phyloP scores from a whole-genome alignment of 2,113 vertebrate genomes.

The Lasiurus cinereus region DNA sequence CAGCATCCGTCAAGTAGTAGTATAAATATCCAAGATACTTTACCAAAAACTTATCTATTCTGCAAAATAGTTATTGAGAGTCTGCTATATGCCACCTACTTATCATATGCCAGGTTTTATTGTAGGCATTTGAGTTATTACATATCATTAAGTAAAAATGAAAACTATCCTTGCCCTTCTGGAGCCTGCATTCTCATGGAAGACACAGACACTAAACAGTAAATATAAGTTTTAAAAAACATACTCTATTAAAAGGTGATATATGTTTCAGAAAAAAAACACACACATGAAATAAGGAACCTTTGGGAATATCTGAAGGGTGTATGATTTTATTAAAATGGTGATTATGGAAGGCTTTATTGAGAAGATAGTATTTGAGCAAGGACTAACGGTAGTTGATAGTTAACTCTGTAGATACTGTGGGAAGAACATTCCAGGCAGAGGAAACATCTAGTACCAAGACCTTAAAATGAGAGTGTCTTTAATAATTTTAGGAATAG shows the following conservation, averaged over 20 bases:
- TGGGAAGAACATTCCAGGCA: background rate
- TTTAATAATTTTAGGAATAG: conserved; percentile 10
- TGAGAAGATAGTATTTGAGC: conserved; percentile 42
- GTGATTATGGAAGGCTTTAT: background rate
- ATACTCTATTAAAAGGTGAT: background rate
- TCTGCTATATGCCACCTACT: background rate
- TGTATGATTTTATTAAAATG: conserved; percentile 30
- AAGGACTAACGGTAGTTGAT: background rate
- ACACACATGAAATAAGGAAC: background rate
- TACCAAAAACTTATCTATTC: conserved; percentile 17
- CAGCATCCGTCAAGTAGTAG: background rate
- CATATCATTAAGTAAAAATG: conserved; percentile 12
- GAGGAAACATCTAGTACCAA: conserved; percentile 21
- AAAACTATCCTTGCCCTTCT: conserved; percentile 14
- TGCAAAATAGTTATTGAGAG: background rate
- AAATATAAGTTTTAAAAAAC: conserved; percentile 10
- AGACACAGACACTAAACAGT: background rate
- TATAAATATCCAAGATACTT: background rate
- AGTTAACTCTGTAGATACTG: background rate
- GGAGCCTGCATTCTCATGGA: background rate
- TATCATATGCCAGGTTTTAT: background rate
- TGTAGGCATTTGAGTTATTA: conserved; percentile 35
- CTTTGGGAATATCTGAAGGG: background rate
- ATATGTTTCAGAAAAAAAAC: background rate
- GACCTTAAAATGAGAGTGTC: background rate